Evolutionary conservation across 1,140 invertebrate species (phyloP).

Genomic region (Tribolium castaneum): DNA sequence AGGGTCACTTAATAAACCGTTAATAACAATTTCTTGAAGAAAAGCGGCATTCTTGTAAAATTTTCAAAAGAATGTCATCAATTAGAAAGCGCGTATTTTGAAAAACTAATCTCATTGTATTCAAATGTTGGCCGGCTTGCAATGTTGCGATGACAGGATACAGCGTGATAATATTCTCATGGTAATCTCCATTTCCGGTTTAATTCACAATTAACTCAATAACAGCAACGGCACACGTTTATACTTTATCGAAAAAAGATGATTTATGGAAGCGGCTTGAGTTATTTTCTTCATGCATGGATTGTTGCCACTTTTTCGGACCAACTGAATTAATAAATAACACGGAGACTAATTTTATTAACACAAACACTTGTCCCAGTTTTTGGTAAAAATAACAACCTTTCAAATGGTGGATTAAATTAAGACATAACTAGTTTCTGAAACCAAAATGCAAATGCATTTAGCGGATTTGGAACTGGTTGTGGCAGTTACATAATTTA

Average conservation of each 20-base stretch:
- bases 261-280: not conserved
- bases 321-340: too few relatives aligned
- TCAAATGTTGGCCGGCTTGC: not conserved
- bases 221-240: not conserved
- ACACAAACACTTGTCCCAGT: too few relatives aligned
- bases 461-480: not conserved
- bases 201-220: not conserved
- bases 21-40: not conserved
- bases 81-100: not conserved
- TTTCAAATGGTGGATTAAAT: not conserved
- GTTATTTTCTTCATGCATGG: too few relatives aligned
- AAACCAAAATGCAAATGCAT: not conserved
- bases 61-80: not conserved
- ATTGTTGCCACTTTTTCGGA: too few relatives aligned
- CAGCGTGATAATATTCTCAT: not conserved
- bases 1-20: not conserved
- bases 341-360: too few relatives aligned
- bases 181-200: not conserved
- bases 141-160: not conserved
- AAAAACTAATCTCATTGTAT: slow-evolving; percentile 6
- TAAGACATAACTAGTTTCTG: not conserved
- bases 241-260: not conserved
- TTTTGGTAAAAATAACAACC: not conserved
- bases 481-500: slow-evolving; percentile 7
- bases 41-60: not conserved